These are phyloP conservation scores for Linepithema humile DNA, from an alignment of 1,140 invertebrate genomes.

Conservation along the genomic window DNA sequence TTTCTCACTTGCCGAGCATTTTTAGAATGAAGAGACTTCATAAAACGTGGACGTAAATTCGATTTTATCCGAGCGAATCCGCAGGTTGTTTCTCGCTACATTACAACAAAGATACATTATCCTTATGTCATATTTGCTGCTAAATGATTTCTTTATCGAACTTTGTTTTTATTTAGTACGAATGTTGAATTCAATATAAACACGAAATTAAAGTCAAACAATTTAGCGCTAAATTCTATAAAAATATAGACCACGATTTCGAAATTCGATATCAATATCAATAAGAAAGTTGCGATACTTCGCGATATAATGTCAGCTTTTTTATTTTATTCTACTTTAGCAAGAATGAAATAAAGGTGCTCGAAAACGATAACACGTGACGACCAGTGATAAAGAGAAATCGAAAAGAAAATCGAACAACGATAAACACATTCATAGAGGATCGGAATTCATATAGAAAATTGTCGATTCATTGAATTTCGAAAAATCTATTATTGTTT, in stretches of 20 bases:
- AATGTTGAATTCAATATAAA: background rate
- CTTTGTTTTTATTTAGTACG: background rate
- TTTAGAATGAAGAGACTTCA: conserved; percentile 41
- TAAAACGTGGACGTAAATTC: conserved; percentile 5
- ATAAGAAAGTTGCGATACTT: background rate
- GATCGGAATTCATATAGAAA: background rate
- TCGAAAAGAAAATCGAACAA: background rate
- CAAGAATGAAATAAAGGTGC: background rate
- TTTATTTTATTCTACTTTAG: background rate
- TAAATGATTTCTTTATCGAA: background rate
- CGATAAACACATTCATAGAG: background rate
- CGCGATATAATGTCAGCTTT: background rate
- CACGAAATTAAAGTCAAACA: background rate
- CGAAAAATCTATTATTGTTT: background rate
- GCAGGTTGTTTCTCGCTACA: background rate
- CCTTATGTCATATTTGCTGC: no score
- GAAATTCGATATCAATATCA: background rate
- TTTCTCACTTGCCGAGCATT: conserved; percentile 42
- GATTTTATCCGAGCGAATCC: conserved; percentile 6
- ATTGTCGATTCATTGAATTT: background rate
- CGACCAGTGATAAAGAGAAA: background rate
- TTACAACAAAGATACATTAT: no score
- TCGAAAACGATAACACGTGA: background rate
- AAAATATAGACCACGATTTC: background rate
- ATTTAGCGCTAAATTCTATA: background rate